Percentiles rank a stretch among this genome's conserved stretches.
Evolutionary conservation across 2,888 invertebrate genomes (phyloP).

Genomic region (Drosophila sordidula): DNA sequence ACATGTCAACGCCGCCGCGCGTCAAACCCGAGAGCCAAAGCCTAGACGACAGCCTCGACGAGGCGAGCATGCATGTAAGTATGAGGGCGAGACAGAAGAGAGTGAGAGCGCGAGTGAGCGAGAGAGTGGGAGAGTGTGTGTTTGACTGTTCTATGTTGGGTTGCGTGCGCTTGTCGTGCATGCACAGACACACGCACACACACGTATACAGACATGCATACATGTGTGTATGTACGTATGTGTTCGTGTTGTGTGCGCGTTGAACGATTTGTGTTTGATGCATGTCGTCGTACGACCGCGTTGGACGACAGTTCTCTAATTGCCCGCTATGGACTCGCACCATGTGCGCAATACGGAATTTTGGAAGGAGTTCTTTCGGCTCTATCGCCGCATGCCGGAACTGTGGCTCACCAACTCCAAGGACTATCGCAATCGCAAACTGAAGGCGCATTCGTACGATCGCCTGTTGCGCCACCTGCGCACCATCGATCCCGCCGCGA

Average conservation of each 20-base stretch:
- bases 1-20: conserved; percentile 10
- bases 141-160: background rate
- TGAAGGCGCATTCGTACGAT: conserved; percentile 48
- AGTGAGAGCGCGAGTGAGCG: background rate
- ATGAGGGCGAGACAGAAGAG: conserved; percentile 2
- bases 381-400: conserved; percentile 68
- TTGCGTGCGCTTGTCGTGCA: background rate
- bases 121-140: background rate
- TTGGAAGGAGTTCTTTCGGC: conserved; percentile 58
- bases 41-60: conserved; percentile 56
- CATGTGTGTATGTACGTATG: too few species aligned
- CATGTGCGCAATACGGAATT: conserved; percentile 44
- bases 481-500: conserved; percentile 33
- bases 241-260: conserved; percentile 14
- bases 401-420: conserved; percentile 51
- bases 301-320: conserved; percentile 44
- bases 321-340: conserved; percentile 44
- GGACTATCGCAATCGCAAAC: conserved; percentile 53
- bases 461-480: conserved; percentile 40
- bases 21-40: conserved; percentile 22
- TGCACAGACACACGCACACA: background rate
- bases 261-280: conserved; percentile 20
- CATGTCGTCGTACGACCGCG: conserved; percentile 43
- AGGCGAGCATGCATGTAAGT: conserved; percentile 60
- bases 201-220: too few species aligned